phyloP scores from a whole-genome alignment of 2,797 vertebrate genomes.

The Phataginus tetradactyla region DNA sequence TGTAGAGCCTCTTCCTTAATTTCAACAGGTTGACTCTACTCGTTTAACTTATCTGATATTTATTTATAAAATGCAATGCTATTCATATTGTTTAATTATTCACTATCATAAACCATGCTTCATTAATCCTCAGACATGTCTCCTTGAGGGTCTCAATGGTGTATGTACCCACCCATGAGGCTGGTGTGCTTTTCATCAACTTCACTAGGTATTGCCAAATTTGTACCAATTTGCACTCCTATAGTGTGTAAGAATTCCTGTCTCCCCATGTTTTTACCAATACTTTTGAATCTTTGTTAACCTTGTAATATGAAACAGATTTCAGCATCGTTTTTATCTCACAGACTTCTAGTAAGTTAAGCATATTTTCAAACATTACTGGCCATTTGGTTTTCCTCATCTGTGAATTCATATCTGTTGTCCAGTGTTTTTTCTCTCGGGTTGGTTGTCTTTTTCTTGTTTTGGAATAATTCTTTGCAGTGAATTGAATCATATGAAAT shows the following conservation, averaged over 20 bases:
- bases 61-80: background rate
- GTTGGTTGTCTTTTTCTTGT: conserved; percentile 29
- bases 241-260: background rate
- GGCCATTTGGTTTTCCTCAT: background rate
- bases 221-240: background rate
- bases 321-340: conserved; percentile 3
- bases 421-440: background rate
- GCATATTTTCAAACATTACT: conserved; percentile 16
- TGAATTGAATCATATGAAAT: conserved; percentile 4
- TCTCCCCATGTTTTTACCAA: background rate
- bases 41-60: background rate
- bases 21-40: background rate
- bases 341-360: conserved; percentile 34
- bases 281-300: background rate
- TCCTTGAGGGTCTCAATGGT: background rate
- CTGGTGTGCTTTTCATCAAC: background rate
- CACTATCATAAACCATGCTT: background rate
- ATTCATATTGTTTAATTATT: background rate
- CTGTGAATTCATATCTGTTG: conserved; percentile 27
- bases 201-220: background rate
- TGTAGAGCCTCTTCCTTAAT: background rate
- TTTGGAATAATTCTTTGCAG: conserved; percentile 14
- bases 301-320: background rate
- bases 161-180: background rate
- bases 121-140: background rate